These are phyloP conservation scores for Volucella zonaria DNA, from an alignment of 2,888 invertebrate species.

Conservation along the genomic window DNA sequence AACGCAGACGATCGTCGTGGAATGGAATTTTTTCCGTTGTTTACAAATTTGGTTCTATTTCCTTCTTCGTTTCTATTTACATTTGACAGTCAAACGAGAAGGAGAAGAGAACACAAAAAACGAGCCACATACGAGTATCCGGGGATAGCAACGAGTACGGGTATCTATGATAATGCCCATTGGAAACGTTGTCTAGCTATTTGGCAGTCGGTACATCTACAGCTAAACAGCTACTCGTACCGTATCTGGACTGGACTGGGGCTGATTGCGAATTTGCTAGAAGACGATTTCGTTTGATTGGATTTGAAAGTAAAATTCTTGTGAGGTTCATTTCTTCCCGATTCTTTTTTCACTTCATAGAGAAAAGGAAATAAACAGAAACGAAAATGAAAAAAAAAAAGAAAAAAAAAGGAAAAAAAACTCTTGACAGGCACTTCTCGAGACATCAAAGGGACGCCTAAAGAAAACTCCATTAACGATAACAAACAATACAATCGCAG, in stretches of 20 bases:
- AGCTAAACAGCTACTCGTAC: slow-evolving; percentile 6
- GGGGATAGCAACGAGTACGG: slow-evolving; percentile 21
- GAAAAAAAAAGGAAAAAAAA: slow-evolving; percentile 17
- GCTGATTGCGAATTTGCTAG: slow-evolving; percentile 61
- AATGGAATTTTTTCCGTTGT: slow-evolving; percentile 57
- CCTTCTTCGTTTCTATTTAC: slow-evolving; percentile 51
- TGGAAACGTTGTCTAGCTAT: slow-evolving; percentile 11
- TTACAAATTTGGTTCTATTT: slow-evolving; percentile 65
- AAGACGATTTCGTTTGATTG: slow-evolving; percentile 52
- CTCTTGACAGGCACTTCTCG: slow-evolving; percentile 41
- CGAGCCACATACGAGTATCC: slow-evolving; percentile 6
- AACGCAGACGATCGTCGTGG: slow-evolving; percentile 29
- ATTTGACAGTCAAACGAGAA: slow-evolving; percentile 6
- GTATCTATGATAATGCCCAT: slow-evolving; percentile 10
- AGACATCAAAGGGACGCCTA: slow-evolving; percentile 55
- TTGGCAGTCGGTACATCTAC: slow-evolving; percentile 5
- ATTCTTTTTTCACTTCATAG: background rate
- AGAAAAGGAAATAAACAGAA: background rate
- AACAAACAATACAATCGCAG: slow-evolving; percentile 46
- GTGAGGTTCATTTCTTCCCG: background rate
- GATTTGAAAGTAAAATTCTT: slow-evolving; percentile 56
- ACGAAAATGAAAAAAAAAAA: slow-evolving; percentile 1
- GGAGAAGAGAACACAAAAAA: slow-evolving; percentile 15
- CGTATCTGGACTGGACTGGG: slow-evolving; percentile 26
- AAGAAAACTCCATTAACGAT: slow-evolving; percentile 66